Evolutionary conservation across 30 jellyfish, hydroid and myxozoan species (phyloP).

Genomic region (Pelagia noctiluca): DNA sequence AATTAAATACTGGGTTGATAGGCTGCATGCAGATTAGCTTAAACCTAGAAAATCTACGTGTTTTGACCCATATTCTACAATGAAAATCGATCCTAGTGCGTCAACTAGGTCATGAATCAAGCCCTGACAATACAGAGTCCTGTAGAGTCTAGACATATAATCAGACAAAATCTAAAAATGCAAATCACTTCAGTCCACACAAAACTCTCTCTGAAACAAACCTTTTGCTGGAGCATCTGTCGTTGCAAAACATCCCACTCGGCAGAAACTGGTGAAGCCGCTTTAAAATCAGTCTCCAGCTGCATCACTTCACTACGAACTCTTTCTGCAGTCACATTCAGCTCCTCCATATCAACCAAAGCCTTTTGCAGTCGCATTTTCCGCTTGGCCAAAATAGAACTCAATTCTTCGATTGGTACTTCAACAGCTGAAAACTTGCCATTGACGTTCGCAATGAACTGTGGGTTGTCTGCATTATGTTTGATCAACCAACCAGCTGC

Average conservation of each 20-base stretch:
- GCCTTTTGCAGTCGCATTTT: slow-evolving; percentile 75
- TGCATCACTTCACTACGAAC: slow-evolving; percentile 58
- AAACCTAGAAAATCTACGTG: too few relatives aligned
- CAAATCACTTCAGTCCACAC: neutral
- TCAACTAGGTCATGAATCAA: too few relatives aligned
- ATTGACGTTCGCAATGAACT: slow-evolving; percentile 76
- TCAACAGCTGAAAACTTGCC: slow-evolving; percentile 70
- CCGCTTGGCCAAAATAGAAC: slow-evolving; percentile 64
- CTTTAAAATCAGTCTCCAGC: slow-evolving; percentile 23
- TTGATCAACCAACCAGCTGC: slow-evolving; percentile 83
- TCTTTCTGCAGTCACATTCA: slow-evolving; percentile 69
- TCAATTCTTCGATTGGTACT: slow-evolving; percentile 75
- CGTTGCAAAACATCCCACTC: slow-evolving; percentile 79
- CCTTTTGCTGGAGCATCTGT: slow-evolving; percentile 74
- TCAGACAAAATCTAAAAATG: neutral
- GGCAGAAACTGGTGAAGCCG: slow-evolving; percentile 70
- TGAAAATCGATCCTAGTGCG: too few relatives aligned
- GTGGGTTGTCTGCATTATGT: slow-evolving; percentile 81
- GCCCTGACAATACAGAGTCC: too few relatives aligned
- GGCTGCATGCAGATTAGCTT: too few relatives aligned
- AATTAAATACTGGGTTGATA: too few relatives aligned
- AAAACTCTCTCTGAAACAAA: neutral
- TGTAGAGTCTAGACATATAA: too few relatives aligned
- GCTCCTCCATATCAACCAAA: slow-evolving; percentile 70
- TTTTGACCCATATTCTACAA: too few relatives aligned